Percentiles rank a stretch among this genome's conserved stretches.
These are phyloP conservation scores for Himalopsyche anomala DNA, from an alignment of 2,888 invertebrate species.

Conservation along the genomic window DNA sequence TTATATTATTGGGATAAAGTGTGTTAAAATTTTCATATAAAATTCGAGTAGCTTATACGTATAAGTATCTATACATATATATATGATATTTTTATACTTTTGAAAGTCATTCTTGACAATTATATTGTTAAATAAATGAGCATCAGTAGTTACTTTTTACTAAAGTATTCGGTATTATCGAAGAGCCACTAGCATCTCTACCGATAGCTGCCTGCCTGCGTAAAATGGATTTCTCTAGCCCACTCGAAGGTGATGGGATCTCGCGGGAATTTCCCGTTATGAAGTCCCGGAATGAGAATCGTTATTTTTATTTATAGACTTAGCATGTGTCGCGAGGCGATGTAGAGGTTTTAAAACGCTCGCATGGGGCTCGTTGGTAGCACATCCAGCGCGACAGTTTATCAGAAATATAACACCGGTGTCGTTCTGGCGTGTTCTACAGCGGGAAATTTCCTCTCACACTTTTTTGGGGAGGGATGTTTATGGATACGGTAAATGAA, in stretches of 20 bases:
- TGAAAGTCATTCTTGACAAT: no score
- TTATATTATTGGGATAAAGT: no score
- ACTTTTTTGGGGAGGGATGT: conserved; percentile 45
- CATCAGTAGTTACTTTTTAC: no score
- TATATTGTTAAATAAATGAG: no score
- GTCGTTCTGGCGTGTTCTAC: conserved; percentile 43
- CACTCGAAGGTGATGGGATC: conserved; percentile 60
- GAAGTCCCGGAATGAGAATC: conserved; percentile 60
- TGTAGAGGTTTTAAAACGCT: conserved; percentile 57
- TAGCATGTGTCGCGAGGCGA: conserved; percentile 52
- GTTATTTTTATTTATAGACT: conserved; percentile 64
- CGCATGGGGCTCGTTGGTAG: conserved; percentile 54
- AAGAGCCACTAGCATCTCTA: conserved; percentile 46
- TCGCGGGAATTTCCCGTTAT: conserved; percentile 51
- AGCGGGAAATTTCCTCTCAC: conserved; percentile 48
- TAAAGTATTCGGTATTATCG: no score
- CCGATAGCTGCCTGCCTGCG: conserved; percentile 60
- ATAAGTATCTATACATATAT: no score
- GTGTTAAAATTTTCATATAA: no score
- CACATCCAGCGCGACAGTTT: conserved; percentile 57
- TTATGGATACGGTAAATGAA: conserved; percentile 51
- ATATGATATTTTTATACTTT: no score
- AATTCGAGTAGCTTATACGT: no score
- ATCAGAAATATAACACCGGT: conserved; percentile 58
- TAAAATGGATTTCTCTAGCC: conserved; percentile 58